These are phyloP conservation scores for Pristiophorus japonicus DNA, from an alignment of 2,113 vertebrate species.

Conservation along the genomic window DNA sequence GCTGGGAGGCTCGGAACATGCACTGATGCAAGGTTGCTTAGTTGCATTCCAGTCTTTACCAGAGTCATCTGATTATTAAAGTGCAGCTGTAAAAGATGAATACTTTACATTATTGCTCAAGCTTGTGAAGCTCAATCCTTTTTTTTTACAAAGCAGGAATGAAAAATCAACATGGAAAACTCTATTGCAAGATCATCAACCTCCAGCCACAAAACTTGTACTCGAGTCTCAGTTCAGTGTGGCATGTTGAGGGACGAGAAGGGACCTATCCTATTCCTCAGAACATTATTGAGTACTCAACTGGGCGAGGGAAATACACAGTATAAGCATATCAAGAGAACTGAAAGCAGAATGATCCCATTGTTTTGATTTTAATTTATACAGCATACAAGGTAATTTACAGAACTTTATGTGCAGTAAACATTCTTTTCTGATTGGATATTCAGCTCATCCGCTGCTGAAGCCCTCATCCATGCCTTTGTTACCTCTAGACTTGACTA, in stretches of 20 bases:
- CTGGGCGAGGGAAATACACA: not conserved
- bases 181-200: not conserved
- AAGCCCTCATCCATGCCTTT: too few species aligned
- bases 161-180: not conserved
- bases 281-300: not conserved
- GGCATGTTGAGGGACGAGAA: not conserved
- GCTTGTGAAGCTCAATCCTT: not conserved
- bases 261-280: too few species aligned
- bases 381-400: not conserved
- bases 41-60: slow-evolving; percentile 52
- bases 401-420: not conserved
- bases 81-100: slow-evolving; percentile 52
- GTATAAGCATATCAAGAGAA: not conserved
- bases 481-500: too few species aligned
- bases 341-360: not conserved
- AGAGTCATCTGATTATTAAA: slow-evolving; percentile 63
- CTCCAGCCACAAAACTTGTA: not conserved
- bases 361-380: not conserved
- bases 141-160: not conserved
- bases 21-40: slow-evolving; percentile 47
- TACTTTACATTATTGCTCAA: not conserved
- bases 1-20: slow-evolving; percentile 42
- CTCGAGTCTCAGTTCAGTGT: not conserved
- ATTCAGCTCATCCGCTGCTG: too few species aligned
- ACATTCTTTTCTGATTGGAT: not conserved